These are phyloP conservation scores for Uloborus plumipes DNA, from an alignment of 2,888 invertebrate genomes.

Conservation along the genomic window DNA sequence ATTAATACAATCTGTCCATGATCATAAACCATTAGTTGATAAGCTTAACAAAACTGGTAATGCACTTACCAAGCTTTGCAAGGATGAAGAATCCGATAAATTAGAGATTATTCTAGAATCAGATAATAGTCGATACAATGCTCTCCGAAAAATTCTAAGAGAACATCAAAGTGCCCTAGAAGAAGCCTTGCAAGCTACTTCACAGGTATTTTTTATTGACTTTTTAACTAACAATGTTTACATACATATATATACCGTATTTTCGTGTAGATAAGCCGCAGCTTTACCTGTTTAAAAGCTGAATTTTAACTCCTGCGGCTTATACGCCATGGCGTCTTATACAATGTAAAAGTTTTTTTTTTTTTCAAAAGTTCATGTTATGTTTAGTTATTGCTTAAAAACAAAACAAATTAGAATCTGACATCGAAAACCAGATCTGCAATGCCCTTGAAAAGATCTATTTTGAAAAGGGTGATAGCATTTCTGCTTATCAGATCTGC, in stretches of 20 bases:
- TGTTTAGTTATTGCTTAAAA: too few species aligned
- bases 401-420: too few species aligned
- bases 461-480: too few species aligned
- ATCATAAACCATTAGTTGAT: conserved; percentile 94
- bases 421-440: too few species aligned
- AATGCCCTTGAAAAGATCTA: too few species aligned
- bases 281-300: background rate
- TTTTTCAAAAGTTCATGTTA: too few species aligned
- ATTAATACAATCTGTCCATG: conserved; percentile 90
- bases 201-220: conserved; percentile 69
- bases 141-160: conserved; percentile 84
- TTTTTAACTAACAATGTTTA: background rate
- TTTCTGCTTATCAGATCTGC: too few species aligned
- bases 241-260: background rate
- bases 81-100: conserved; percentile 89
- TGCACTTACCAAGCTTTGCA: conserved; percentile 87
- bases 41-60: conserved; percentile 96
- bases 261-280: background rate
- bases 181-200: conserved; percentile 84
- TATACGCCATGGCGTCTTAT: too few species aligned
- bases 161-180: conserved; percentile 92
- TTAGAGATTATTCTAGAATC: conserved; percentile 90
- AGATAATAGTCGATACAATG: conserved; percentile 89
- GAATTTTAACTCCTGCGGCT: too few species aligned
- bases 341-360: too few species aligned